phyloP scores from a whole-genome alignment of 2,113 vertebrate species.

The Rhegmatorhina hoffmannsi region DNA sequence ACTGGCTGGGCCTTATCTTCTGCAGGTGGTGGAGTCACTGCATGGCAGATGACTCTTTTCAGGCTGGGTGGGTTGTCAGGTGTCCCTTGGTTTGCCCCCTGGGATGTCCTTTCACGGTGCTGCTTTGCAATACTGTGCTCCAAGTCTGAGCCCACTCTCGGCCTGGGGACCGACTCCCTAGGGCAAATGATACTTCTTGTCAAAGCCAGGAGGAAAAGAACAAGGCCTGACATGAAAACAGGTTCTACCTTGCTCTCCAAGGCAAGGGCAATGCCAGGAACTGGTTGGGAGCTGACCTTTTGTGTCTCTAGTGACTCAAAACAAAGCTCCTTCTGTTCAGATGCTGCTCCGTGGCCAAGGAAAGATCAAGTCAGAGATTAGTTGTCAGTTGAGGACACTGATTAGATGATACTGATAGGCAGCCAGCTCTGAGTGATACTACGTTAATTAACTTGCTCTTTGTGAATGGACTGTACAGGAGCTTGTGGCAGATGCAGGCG shows the following conservation, averaged over 20 bases:
- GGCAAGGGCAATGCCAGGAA: conserved; percentile 26
- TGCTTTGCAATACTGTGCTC: neutral
- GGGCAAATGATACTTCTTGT: neutral
- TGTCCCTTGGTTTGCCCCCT: neutral
- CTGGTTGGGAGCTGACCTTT: conserved; percentile 47
- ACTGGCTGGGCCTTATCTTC: conserved; percentile 14
- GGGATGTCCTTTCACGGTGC: neutral
- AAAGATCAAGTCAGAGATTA: conserved; percentile 63
- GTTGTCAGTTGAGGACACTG: conserved; percentile 62
- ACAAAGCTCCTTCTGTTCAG: conserved; percentile 60
- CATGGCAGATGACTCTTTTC: neutral
- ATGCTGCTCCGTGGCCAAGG: conserved; percentile 34
- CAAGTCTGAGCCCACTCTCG: neutral
- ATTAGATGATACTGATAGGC: conserved; percentile 60
- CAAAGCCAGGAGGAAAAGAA: neutral
- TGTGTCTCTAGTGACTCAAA: neutral
- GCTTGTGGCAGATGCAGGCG: neutral
- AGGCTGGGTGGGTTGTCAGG: neutral
- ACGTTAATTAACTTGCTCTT: conserved; percentile 37
- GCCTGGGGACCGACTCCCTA: neutral
- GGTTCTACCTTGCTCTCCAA: neutral
- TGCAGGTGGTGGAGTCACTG: neutral
- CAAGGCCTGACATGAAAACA: neutral
- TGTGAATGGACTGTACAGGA: neutral
- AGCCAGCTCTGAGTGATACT: conserved; percentile 53